Conservation (phyloP, 2,113 vertebrate genomes). For the Nettapus auritus region DNA sequence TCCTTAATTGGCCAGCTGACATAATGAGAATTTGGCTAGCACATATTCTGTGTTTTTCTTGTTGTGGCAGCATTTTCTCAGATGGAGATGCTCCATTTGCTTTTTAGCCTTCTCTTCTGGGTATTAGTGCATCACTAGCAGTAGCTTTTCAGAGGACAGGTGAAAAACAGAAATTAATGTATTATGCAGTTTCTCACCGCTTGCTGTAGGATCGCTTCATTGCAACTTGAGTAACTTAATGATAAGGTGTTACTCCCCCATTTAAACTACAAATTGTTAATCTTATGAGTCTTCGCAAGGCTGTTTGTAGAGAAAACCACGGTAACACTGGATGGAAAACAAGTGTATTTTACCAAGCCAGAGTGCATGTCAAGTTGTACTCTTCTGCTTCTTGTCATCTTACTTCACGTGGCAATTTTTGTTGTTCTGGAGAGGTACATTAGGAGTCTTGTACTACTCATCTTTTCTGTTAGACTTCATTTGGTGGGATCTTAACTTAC, state of each 20-base stretch:
- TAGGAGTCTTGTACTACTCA: not conserved
- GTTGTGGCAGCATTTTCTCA: not conserved
- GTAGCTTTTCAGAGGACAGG: not conserved
- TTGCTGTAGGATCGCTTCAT: slow-evolving; percentile 4
- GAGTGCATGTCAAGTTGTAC: not conserved
- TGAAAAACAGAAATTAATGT: not conserved
- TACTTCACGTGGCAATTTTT: not conserved
- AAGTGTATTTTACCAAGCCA: not conserved
- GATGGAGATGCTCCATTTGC: not conserved
- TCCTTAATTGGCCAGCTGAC: not conserved
- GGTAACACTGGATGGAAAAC: not conserved
- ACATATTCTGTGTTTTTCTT: not conserved
- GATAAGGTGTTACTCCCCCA: not conserved
- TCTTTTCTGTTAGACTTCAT: not conserved
- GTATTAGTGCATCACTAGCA: not conserved
- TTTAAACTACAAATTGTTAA: not conserved
- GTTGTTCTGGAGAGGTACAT: not conserved
- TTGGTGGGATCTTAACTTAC: not conserved
- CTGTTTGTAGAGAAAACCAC: not conserved
- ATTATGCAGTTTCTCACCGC: not conserved
- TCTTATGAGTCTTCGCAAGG: slow-evolving; percentile 41
- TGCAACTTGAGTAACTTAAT: slow-evolving; percentile 29
- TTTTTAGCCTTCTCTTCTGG: not conserved
- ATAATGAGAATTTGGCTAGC: not conserved
- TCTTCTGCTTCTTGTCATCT: not conserved